Percentiles rank a stretch among this genome's conserved stretches.
phyloP scores from a whole-genome alignment of 1,140 invertebrate species.

The Psix sp. region DNA sequence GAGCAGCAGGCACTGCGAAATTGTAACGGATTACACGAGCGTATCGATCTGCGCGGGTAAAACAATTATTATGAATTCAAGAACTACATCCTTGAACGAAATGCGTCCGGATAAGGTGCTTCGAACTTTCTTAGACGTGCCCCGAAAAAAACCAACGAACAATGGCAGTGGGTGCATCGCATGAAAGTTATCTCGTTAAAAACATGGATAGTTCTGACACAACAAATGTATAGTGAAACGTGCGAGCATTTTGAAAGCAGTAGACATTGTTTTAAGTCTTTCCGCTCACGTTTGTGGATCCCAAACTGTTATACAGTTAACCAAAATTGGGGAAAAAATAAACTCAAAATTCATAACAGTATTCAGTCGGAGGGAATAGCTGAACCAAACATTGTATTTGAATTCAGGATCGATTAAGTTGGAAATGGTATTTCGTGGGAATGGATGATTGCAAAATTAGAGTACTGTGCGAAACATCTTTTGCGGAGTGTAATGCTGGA shows the following conservation, averaged over 20 bases:
- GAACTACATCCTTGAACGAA: constrained; percentile 31
- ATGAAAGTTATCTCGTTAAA: constrained; percentile 66
- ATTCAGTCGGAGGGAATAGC: too few relatives aligned
- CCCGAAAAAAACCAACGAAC: constrained; percentile 32
- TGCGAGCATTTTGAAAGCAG: constrained; percentile 52
- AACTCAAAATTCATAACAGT: too few relatives aligned
- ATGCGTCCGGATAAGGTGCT: constrained; percentile 38
- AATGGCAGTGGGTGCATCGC: constrained; percentile 47
- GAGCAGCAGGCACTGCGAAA: neutral
- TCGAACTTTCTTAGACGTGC: constrained; percentile 51
- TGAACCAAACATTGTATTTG: too few relatives aligned
- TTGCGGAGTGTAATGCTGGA: constrained; percentile 12
- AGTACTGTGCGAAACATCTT: constrained; percentile 33
- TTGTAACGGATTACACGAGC: constrained; percentile 7
- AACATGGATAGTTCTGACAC: constrained; percentile 58
- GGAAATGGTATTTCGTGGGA: constrained; percentile 14
- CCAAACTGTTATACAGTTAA: constrained; percentile 56
- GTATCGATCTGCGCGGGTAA: constrained; percentile 20
- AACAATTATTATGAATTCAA: constrained; percentile 52
- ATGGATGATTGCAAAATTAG: constrained; percentile 17
- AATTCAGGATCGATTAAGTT: constrained; percentile 21
- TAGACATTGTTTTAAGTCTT: constrained; percentile 52
- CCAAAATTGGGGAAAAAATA: constrained; percentile 48
- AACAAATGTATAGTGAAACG: constrained; percentile 57
- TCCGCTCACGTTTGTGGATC: constrained; percentile 49